These are phyloP conservation scores for Himalopsyche kuldschensis DNA, from an alignment of 2,888 invertebrate genomes.

Conservation along the genomic window DNA sequence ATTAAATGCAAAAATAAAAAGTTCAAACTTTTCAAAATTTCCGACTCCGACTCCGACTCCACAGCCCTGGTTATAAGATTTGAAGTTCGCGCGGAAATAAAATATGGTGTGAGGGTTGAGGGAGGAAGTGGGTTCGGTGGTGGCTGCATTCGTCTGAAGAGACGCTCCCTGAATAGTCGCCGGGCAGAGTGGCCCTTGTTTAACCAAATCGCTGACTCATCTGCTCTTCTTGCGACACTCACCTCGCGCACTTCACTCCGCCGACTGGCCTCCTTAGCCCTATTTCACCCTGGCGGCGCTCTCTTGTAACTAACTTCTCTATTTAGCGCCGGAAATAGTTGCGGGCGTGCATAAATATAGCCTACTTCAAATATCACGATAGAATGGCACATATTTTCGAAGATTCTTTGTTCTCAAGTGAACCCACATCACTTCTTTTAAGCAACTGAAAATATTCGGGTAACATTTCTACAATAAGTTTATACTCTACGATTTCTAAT, in stretches of 20 bases:
- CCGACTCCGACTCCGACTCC: no score
- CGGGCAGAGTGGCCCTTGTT: constrained; percentile 31
- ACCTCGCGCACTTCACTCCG: not conserved
- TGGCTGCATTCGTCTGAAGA: not conserved
- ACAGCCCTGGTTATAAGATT: no score
- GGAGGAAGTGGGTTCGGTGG: not conserved
- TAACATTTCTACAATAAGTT: no score
- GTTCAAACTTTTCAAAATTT: no score
- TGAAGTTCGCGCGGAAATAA: not conserved
- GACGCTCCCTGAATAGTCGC: constrained; percentile 2
- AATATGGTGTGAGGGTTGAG: not conserved
- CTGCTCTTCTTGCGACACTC: constrained; percentile 14
- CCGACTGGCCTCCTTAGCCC: not conserved
- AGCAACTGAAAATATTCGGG: no score
- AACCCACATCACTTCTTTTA: no score
- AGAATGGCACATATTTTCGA: no score
- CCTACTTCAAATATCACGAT: not conserved
- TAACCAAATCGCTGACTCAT: constrained; percentile 36
- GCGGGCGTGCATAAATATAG: not conserved
- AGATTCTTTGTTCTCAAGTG: no score
- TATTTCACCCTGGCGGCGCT: not conserved
- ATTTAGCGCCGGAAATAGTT: not conserved
- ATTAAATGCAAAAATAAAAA: no score
- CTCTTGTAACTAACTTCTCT: not conserved
- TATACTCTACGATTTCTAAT: no score